Evolutionary conservation across 1,140 invertebrate species (phyloP).

Genomic region (Drosophila jambulina): DNA sequence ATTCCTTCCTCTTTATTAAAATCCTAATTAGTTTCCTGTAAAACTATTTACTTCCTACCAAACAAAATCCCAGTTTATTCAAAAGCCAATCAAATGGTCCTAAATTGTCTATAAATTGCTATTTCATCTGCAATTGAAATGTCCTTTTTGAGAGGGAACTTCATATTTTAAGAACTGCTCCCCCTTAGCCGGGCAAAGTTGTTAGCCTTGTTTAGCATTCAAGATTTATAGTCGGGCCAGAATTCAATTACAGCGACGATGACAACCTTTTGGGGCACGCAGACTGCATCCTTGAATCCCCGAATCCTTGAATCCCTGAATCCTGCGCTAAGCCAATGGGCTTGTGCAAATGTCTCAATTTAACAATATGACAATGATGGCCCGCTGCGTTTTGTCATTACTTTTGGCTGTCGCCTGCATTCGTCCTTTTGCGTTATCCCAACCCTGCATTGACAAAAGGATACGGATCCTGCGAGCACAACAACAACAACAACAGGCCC

Average conservation of each 20-base stretch:
- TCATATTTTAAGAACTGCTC: constrained; percentile 21
- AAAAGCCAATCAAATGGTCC: constrained; percentile 8
- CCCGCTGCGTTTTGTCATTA: constrained; percentile 82
- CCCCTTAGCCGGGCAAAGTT: background rate
- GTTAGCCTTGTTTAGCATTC: constrained; percentile 36
- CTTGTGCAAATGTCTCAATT: constrained; percentile 75
- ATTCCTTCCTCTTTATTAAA: too few species aligned
- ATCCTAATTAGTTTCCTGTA: background rate
- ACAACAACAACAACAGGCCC: constrained; percentile 10
- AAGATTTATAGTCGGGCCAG: constrained; percentile 42
- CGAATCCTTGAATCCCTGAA: constrained; percentile 7
- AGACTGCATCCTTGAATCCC: constrained; percentile 30
- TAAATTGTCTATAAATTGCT: constrained; percentile 5
- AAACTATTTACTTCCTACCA: background rate
- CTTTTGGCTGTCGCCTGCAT: constrained; percentile 75
- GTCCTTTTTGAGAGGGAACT: constrained; percentile 5
- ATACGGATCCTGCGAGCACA: constrained; percentile 23
- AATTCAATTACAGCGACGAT: constrained; percentile 47
- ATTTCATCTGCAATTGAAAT: background rate
- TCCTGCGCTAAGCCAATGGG: constrained; percentile 32
- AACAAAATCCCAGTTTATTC: background rate
- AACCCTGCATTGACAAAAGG: constrained; percentile 34
- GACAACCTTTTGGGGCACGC: constrained; percentile 44
- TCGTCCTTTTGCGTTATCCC: constrained; percentile 26
- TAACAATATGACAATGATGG: constrained; percentile 81